Evolutionary conservation across 2,113 vertebrate species (phyloP).

Genomic region (Rhinopomastus cyanomelas): DNA sequence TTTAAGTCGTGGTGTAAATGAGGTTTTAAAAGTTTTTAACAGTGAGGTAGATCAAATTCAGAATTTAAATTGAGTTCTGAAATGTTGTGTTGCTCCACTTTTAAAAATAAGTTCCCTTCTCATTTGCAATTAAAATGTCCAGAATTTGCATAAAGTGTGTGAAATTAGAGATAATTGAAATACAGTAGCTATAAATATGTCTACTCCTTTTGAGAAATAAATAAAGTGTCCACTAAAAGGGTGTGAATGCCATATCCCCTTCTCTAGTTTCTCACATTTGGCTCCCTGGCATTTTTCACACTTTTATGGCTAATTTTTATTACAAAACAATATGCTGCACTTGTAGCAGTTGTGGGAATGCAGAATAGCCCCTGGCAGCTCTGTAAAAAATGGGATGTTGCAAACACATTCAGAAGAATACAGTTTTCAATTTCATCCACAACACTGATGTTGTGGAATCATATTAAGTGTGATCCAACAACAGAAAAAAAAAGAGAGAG

Average conservation of each 20-base stretch:
- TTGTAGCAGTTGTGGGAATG: conserved; percentile 69
- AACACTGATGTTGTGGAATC: conserved; percentile 45
- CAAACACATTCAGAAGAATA: conserved; percentile 66
- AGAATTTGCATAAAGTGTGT: conserved; percentile 80
- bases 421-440: conserved; percentile 62
- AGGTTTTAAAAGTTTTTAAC: conserved; percentile 77
- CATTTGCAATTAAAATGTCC: conserved; percentile 80
- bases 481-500: too few species aligned
- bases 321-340: conserved; percentile 72
- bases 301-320: conserved; percentile 79
- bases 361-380: conserved; percentile 65
- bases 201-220: conserved; percentile 76
- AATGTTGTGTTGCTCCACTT: conserved; percentile 79
- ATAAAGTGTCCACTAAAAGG: conserved; percentile 81
- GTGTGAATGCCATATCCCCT: conserved; percentile 57
- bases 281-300: conserved; percentile 74
- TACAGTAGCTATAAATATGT: conserved; percentile 80
- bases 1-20: conserved; percentile 70
- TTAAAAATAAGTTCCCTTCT: conserved; percentile 78
- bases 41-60: conserved; percentile 65
- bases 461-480: conserved; percentile 58
- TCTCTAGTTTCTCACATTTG: conserved; percentile 66
- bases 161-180: conserved; percentile 84
- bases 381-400: conserved; percentile 64
- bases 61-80: conserved; percentile 79